A percentile compares a stretch with the other conserved stretches of the same genome.
Evolutionary conservation across 2,888 invertebrate genomes (phyloP).

Genomic region (Hirtodrosophila histrioides): DNA sequence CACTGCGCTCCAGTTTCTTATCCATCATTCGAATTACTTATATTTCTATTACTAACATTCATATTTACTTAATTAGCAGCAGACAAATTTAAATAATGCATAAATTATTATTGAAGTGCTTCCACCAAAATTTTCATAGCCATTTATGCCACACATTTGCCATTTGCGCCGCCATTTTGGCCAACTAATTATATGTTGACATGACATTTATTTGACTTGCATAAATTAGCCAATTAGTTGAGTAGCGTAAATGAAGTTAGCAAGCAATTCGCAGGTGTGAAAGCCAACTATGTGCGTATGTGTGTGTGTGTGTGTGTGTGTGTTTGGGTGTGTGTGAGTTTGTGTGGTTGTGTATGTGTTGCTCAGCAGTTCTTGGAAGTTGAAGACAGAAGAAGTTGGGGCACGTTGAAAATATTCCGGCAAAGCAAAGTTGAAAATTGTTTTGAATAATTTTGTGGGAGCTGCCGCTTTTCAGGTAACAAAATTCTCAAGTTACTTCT

Average conservation of each 20-base stretch:
- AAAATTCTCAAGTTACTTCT: no score
- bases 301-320: neutral
- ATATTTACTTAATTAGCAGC: slow-evolving; percentile 42
- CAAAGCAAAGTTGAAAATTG: slow-evolving; percentile 21
- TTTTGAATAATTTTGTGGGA: slow-evolving; percentile 40
- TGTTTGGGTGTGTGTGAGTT: slow-evolving; percentile 2
- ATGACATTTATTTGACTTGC: slow-evolving; percentile 79
- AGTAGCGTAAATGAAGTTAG: slow-evolving; percentile 67
- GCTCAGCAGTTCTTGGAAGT: slow-evolving; percentile 7
- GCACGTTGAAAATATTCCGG: slow-evolving; percentile 10
- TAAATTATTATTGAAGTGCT: slow-evolving; percentile 33
- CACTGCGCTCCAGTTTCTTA: no score
- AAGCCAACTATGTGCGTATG: slow-evolving; percentile 12
- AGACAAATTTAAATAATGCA: slow-evolving; percentile 43
- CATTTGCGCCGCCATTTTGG: slow-evolving; percentile 32
- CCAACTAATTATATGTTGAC: slow-evolving; percentile 77
- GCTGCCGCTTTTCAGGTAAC: neutral
- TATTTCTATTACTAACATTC: slow-evolving; percentile 3
- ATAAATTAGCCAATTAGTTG: slow-evolving; percentile 78
- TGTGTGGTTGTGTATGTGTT: slow-evolving; percentile 1
- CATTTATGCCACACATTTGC: slow-evolving; percentile 17
- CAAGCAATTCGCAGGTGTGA: slow-evolving; percentile 53
- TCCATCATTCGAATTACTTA: neutral
- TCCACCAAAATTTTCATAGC: slow-evolving; percentile 21
- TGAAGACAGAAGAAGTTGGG: slow-evolving; percentile 2